These are phyloP conservation scores for Crotalus viridis DNA, from an alignment of 2,113 vertebrate species.

Conservation along the genomic window DNA sequence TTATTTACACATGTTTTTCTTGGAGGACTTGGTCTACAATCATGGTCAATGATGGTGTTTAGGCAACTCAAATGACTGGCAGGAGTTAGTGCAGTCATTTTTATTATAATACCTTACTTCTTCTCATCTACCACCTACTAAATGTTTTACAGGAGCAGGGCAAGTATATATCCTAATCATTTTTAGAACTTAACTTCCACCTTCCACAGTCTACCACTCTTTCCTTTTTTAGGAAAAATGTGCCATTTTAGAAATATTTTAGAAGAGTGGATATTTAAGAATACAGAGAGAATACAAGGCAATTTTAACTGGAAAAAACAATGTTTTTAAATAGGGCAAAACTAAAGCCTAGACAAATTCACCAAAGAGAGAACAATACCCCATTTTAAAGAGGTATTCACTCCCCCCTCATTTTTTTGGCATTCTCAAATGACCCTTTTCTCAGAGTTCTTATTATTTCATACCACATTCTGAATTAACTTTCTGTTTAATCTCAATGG, in stretches of 20 bases:
- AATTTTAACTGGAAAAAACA: conserved; percentile 41
- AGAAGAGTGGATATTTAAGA: conserved; percentile 24
- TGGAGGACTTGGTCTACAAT: neutral
- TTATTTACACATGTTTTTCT: neutral
- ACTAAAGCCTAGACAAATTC: neutral
- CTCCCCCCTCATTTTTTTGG: neutral
- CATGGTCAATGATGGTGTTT: neutral
- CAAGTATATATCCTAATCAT: neutral
- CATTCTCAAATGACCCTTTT: neutral
- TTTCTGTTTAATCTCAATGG: neutral
- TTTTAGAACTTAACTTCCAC: neutral
- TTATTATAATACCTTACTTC: neutral
- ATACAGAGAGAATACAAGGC: neutral
- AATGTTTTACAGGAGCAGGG: neutral
- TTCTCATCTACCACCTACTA: neutral
- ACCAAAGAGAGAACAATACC: neutral
- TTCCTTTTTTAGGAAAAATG: neutral
- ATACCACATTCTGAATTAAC: conserved; percentile 9
- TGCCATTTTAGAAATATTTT: conserved; percentile 29
- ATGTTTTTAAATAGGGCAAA: neutral
- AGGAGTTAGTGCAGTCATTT: neutral
- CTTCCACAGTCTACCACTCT: neutral
- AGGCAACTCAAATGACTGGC: neutral
- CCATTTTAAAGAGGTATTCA: neutral
- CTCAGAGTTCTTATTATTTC: conserved; percentile 13